These are phyloP conservation scores for Holothuria scabra DNA, from an alignment of 53 echinoderm and acorn worm genomes.

Conservation along the genomic window DNA sequence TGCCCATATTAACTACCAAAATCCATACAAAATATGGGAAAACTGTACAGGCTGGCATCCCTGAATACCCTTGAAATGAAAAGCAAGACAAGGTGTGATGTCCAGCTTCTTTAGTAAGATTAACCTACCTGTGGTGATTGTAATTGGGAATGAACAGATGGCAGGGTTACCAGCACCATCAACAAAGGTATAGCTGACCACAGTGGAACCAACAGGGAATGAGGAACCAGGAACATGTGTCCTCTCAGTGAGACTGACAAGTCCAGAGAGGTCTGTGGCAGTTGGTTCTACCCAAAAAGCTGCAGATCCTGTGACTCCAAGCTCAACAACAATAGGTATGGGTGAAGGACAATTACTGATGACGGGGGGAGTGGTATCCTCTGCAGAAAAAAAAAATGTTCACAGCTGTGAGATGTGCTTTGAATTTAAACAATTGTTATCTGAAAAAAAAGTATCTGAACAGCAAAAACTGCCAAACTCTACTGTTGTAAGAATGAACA, in stretches of 20 bases:
- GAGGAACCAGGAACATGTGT: constrained; percentile 30
- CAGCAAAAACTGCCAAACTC: too few species aligned
- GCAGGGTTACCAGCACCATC: constrained; percentile 51
- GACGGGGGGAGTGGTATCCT: constrained; percentile 35
- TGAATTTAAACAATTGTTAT: too few species aligned
- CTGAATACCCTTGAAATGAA: too few species aligned
- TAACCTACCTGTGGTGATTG: constrained; percentile 57
- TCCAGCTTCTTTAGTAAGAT: not conserved
- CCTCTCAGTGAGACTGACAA: constrained; percentile 29
- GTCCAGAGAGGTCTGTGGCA: constrained; percentile 58
- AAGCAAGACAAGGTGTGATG: not conserved
- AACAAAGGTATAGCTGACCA: constrained; percentile 50
- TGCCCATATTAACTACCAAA: too few species aligned
- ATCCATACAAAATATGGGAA: too few species aligned
- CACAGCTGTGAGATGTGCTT: too few species aligned
- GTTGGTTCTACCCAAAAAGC: constrained; percentile 63
- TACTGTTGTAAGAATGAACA: too few species aligned
- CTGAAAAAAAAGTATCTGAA: too few species aligned
- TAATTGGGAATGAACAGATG: constrained; percentile 50
- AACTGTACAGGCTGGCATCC: too few species aligned
- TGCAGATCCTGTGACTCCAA: constrained; percentile 26
- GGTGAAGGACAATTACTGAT: constrained; percentile 14
- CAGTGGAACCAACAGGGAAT: constrained; percentile 38
- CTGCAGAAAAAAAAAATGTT: too few species aligned
- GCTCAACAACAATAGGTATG: constrained; percentile 36